Percentiles rank a stretch among this genome's conserved stretches.
phyloP scores from a whole-genome alignment of 1,140 invertebrate species.

The Drosophila erecta region DNA sequence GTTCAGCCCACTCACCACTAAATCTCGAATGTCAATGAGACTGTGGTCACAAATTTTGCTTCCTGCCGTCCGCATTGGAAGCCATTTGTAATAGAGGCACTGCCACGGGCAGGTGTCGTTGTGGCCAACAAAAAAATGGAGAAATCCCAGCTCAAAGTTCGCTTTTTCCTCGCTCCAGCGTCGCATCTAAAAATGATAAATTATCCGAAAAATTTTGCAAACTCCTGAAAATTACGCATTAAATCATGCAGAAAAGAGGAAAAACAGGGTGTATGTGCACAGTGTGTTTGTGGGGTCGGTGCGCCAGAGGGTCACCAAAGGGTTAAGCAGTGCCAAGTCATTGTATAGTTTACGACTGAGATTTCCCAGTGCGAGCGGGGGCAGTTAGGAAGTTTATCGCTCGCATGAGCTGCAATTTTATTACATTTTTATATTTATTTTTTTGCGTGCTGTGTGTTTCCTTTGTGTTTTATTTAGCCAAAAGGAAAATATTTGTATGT shows the following conservation, averaged over 20 bases:
- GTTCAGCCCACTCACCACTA: slow-evolving; percentile 41
- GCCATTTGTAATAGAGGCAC: slow-evolving; percentile 52
- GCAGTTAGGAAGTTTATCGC: slow-evolving; percentile 58
- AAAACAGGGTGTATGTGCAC: slow-evolving; percentile 3
- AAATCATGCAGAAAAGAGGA: slow-evolving; percentile 70
- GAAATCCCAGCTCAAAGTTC: slow-evolving; percentile 32
- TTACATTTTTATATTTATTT: slow-evolving; percentile 66
- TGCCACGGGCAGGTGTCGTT: slow-evolving; percentile 66
- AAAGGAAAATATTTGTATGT: slow-evolving; percentile 31
- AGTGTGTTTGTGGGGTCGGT: neutral
- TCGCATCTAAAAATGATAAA: slow-evolving; percentile 70
- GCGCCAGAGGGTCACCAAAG: slow-evolving; percentile 23
- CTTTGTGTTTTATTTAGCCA: slow-evolving; percentile 34
- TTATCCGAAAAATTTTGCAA: slow-evolving; percentile 75
- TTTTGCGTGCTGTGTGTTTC: slow-evolving; percentile 8
- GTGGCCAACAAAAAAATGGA: slow-evolving; percentile 23
- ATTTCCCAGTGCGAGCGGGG: slow-evolving; percentile 28
- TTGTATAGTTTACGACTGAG: slow-evolving; percentile 72
- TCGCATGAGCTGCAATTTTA: slow-evolving; percentile 72
- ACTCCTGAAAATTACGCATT: slow-evolving; percentile 80
- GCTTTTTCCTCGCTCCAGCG: neutral
- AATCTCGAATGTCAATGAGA: slow-evolving; percentile 75
- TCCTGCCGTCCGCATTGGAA: slow-evolving; percentile 36
- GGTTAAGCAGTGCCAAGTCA: slow-evolving; percentile 69
- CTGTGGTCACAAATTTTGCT: slow-evolving; percentile 68